These are phyloP conservation scores for Melanerpes aurifrons DNA, from an alignment of 2,113 vertebrate genomes.

Conservation along the genomic window DNA sequence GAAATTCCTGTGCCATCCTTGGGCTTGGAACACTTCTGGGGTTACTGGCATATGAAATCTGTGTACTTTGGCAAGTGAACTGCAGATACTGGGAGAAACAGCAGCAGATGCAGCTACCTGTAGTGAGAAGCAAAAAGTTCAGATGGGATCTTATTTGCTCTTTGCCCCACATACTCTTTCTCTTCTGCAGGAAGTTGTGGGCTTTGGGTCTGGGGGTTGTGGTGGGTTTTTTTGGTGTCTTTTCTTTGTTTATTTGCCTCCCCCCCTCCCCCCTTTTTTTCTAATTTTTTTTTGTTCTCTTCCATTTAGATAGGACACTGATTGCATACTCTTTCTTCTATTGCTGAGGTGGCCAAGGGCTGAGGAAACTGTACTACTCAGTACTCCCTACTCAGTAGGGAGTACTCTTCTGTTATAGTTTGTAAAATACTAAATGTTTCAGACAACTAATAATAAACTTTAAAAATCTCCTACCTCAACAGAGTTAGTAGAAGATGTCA, in stretches of 20 bases:
- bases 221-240: too few species aligned
- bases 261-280: too few species aligned
- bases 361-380: neutral
- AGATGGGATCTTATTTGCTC: too few species aligned
- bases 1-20: neutral
- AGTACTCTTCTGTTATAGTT: neutral
- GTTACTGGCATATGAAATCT: neutral
- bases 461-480: neutral
- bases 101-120: neutral
- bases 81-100: neutral
- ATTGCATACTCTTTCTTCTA: neutral
- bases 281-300: neutral
- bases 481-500: neutral
- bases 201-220: too few species aligned
- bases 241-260: too few species aligned
- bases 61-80: neutral
- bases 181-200: neutral
- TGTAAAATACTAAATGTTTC: neutral
- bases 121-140: neutral
- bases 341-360: neutral
- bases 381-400: too few species aligned
- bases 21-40: neutral
- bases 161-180: neutral
- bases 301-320: neutral
- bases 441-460: neutral